These are phyloP conservation scores for Anastrepha obliqua DNA, from an alignment of 1,140 invertebrate species.

Conservation along the genomic window DNA sequence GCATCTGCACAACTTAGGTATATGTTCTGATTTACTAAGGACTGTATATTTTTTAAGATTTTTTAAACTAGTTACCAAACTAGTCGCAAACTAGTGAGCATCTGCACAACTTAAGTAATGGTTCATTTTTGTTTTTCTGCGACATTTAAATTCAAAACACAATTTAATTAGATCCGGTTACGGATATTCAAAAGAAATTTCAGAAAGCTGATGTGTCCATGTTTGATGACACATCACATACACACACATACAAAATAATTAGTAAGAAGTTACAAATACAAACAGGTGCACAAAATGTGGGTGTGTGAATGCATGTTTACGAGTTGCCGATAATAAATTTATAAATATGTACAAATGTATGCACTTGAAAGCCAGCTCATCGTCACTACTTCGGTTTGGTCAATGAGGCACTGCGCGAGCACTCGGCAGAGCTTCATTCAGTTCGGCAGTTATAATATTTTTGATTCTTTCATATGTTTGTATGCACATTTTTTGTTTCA, in stretches of 20 bases:
- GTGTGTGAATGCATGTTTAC: neutral
- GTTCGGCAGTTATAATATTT: constrained; percentile 15
- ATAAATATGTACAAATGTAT: neutral
- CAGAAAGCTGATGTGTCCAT: too few relatives aligned
- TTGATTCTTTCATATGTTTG: neutral
- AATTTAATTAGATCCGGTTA: too few relatives aligned
- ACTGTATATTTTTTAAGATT: too few relatives aligned
- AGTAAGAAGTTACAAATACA: neutral
- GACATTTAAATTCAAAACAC: too few relatives aligned
- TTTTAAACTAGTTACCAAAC: neutral
- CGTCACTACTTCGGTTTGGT: neutral
- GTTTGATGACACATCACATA: neutral
- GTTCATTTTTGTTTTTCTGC: too few relatives aligned
- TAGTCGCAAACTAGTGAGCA: neutral
- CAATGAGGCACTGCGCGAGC: too few relatives aligned
- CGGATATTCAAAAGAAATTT: too few relatives aligned
- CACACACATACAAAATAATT: neutral
- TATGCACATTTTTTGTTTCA: neutral
- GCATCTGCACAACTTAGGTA: neutral
- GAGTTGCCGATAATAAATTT: neutral
- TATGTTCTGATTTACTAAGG: too few relatives aligned
- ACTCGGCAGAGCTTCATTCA: neutral
- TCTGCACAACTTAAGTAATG: neutral
- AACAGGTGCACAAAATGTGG: constrained; percentile 6
- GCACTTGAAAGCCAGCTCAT: neutral